These are phyloP conservation scores for Coenobita brevimanus DNA, from an alignment of 1,140 invertebrate species.

Conservation along the genomic window DNA sequence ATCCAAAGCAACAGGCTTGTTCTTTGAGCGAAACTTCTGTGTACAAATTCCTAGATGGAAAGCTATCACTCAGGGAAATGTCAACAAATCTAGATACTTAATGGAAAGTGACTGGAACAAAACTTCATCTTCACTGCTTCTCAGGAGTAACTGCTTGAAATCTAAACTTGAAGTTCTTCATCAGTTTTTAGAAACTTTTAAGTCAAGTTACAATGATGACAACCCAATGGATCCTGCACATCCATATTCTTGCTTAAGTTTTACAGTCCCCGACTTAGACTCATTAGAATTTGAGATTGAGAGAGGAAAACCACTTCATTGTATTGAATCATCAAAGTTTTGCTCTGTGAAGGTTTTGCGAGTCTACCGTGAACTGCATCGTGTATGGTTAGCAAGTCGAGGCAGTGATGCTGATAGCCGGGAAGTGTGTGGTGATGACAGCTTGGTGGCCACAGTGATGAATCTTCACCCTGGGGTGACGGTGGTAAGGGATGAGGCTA, in stretches of 20 bases:
- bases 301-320: slow-evolving; percentile 54
- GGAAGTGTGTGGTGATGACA: neutral
- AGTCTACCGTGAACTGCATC: slow-evolving; percentile 39
- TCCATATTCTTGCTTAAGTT: neutral
- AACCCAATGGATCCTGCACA: neutral
- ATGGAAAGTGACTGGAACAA: slow-evolving; percentile 59
- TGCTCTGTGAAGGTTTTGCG: slow-evolving; percentile 47
- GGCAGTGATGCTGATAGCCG: neutral
- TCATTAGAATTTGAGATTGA: slow-evolving; percentile 28
- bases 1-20: slow-evolving; percentile 38
- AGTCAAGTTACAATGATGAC: neutral
- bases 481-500: slow-evolving; percentile 11
- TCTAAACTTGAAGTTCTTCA: slow-evolving; percentile 43
- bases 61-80: slow-evolving; percentile 32
- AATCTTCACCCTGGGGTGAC: neutral
- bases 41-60: slow-evolving; percentile 26
- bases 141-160: slow-evolving; percentile 9
- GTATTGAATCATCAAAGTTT: slow-evolving; percentile 56
- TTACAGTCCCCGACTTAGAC: neutral
- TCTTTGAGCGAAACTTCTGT: slow-evolving; percentile 51
- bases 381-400: neutral
- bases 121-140: slow-evolving; percentile 21
- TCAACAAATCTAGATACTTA: slow-evolving; percentile 42
- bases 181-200: slow-evolving; percentile 4
- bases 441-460: neutral